These are phyloP conservation scores for Malachius bipustulatus DNA, from an alignment of 2,888 invertebrate genomes.

Conservation along the genomic window DNA sequence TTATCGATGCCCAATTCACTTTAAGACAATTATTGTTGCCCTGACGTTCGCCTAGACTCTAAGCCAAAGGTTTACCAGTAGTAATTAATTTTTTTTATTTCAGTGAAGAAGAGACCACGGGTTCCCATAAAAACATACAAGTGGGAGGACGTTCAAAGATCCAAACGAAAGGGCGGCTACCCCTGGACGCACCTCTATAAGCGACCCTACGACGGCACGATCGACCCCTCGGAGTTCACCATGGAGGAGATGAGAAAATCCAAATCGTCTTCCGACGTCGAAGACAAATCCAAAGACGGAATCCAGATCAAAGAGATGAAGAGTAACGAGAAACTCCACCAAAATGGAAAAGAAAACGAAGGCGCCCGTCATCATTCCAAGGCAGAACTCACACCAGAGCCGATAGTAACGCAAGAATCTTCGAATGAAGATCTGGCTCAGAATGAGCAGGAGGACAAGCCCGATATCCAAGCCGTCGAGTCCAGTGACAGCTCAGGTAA, in stretches of 20 bases:
- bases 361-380: slow-evolving; percentile 17
- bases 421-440: background rate
- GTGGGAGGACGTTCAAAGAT: slow-evolving; percentile 67
- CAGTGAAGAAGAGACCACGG: slow-evolving; percentile 41
- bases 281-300: slow-evolving; percentile 16
- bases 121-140: slow-evolving; percentile 65
- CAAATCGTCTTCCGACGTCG: slow-evolving; percentile 24
- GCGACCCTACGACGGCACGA: slow-evolving; percentile 37
- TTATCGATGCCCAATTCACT: too few relatives aligned
- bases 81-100: too few relatives aligned
- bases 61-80: too few relatives aligned
- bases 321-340: slow-evolving; percentile 10
- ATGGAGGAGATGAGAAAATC: slow-evolving; percentile 29
- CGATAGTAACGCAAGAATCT: background rate
- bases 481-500: slow-evolving; percentile 34
- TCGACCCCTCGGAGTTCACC: slow-evolving; percentile 34
- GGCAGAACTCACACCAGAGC: slow-evolving; percentile 5
- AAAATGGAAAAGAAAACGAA: slow-evolving; percentile 10
- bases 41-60: too few relatives aligned
- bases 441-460: slow-evolving; percentile 17
- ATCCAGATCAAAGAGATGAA: slow-evolving; percentile 21
- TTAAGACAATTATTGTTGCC: too few relatives aligned
- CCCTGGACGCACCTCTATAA: slow-evolving; percentile 73
- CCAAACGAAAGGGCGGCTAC: slow-evolving; percentile 60
- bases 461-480: slow-evolving; percentile 22